These are phyloP conservation scores for Mesaphorura yosii DNA, from an alignment of 1,140 invertebrate species.

Conservation along the genomic window DNA sequence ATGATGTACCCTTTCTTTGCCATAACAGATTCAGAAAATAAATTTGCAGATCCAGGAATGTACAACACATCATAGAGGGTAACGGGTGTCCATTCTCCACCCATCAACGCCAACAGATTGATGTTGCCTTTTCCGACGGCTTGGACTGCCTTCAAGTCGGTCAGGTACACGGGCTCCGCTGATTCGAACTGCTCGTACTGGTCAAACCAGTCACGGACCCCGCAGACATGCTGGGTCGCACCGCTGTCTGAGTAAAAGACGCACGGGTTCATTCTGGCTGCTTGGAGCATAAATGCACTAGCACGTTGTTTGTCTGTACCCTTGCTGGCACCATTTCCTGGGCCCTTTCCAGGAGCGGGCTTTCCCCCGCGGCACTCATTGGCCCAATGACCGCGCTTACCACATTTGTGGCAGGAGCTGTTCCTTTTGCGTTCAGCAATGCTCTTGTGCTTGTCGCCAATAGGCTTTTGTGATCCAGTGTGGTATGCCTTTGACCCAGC, in stretches of 20 bases:
- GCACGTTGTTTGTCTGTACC: background rate
- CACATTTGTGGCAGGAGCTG: constrained; percentile 7
- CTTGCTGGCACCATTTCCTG: background rate
- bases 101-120: background rate
- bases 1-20: constrained; percentile 12
- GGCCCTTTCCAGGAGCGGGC: background rate
- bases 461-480: background rate
- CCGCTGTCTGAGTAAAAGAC: background rate
- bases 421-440: constrained; percentile 6
- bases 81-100: background rate
- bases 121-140: constrained; percentile 1
- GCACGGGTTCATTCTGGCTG: background rate
- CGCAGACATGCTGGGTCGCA: background rate
- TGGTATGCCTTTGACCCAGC: background rate
- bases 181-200: background rate
- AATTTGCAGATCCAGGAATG: constrained; percentile 13
- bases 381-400: constrained; percentile 6
- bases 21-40: constrained; percentile 25
- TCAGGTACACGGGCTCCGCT: background rate
- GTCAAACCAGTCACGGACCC: background rate
- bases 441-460: background rate
- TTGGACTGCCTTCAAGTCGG: background rate
- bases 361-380: constrained; percentile 4
- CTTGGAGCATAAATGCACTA: background rate
- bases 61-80: constrained; percentile 5